Base-by-base conservation (phyloP, 2,888 invertebrate genomes). In the Myathropa florea region DNA sequence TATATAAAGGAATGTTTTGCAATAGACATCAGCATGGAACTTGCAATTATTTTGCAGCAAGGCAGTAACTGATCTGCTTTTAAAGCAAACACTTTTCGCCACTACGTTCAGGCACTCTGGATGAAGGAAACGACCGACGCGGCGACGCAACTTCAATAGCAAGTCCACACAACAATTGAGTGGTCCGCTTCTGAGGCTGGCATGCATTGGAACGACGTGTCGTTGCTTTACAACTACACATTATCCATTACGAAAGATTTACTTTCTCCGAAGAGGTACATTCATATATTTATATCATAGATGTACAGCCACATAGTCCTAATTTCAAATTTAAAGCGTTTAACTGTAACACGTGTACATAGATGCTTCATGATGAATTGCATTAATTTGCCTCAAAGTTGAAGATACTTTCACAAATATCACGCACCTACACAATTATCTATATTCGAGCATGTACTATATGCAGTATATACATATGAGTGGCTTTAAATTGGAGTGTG, bases 1-100 rank as follows among this genome's bases (percentile, higher is more conserved):
- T 75, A 71, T 71, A 77, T 77, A 71, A 71, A 82, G 36, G 26
- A 57, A 63, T 60, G 30, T 65, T 77, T 77, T 39, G 76, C 36
- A 77, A 82, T 70, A 53, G 24, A 28, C 46, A 28, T 76, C 12
- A 6, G 26, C 33, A 75, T 36, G 39, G 36, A 26, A 77, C 53
- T 60, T 59, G 70, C 70, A 76, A 46, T 26, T 65, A 53, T 68
- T 39, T 68, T 61, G 63, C 57, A 67, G 61, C 61, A 55, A 61
- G 59, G n/a, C 33, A 63, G 67, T 72, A 78, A 75, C 73, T 70
- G 79, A 83, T 83, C 72, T 79, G 24, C 59, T 83, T 83, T 14
- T 24, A 18, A 4, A 39, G 30, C 39, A 72, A 39, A 21, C 23
- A 39, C 21, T 26, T 14, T 24, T 67, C 36, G 21, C 33, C 60